A percentile compares a stretch with the other conserved stretches of the same genome.
Evolutionary conservation across 2,888 invertebrate genomes (phyloP).

Genomic region (Thereva unica): DNA sequence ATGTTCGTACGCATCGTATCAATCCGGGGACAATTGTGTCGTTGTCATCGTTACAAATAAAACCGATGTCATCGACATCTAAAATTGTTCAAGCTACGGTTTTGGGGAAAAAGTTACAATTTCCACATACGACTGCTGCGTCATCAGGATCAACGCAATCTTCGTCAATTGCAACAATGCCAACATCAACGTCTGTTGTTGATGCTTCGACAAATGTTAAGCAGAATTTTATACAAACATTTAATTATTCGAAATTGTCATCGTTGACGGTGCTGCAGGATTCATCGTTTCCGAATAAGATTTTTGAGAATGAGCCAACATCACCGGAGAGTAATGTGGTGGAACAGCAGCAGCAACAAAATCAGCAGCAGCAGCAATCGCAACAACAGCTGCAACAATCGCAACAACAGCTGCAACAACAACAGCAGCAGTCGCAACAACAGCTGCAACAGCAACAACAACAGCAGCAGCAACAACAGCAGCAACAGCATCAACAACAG

Average conservation of each 20-base stretch:
- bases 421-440: conserved; percentile 24
- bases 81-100: conserved; percentile 59
- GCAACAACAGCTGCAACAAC: conserved; percentile 45
- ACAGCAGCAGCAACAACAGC: conserved; percentile 42
- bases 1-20: conserved; percentile 50
- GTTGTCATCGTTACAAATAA: conserved; percentile 54
- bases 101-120: conserved; percentile 52
- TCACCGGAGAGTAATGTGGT: conserved; percentile 61
- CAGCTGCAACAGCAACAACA: conserved; percentile 41
- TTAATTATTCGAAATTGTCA: conserved; percentile 60
- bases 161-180: conserved; percentile 56
- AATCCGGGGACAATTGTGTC: conserved; percentile 55
- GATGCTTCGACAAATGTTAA: conserved; percentile 59
- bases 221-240: conserved; percentile 42
- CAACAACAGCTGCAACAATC: conserved; percentile 16
- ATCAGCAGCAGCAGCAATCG: conserved; percentile 37
- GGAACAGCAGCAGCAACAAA: conserved; percentile 24
- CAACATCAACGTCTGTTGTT: conserved; percentile 56
- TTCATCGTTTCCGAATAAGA: conserved; percentile 67
- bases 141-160: background rate
- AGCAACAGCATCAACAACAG: conserved; percentile 37
- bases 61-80: conserved; percentile 52
- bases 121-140: conserved; percentile 46
- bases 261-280: conserved; percentile 63
- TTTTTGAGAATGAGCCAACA: conserved; percentile 69